phyloP scores from a whole-genome alignment of 2,113 vertebrate species.

The Amblyopsis rosae region DNA sequence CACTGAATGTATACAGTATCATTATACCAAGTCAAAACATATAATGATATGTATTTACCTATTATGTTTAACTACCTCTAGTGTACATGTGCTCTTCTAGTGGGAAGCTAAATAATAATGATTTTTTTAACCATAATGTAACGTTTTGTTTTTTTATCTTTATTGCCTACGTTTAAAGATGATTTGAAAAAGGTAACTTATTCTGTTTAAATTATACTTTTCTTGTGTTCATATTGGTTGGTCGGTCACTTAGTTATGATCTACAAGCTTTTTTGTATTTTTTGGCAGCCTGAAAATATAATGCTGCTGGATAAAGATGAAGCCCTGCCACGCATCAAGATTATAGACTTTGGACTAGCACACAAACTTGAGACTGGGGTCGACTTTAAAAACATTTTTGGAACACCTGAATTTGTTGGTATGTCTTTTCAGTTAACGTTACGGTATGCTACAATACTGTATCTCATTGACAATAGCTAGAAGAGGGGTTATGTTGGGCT shows the following conservation, averaged over 20 bases:
- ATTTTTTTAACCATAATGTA: constrained; percentile 8
- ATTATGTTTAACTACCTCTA: background rate
- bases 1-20: background rate
- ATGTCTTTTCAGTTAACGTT: constrained; percentile 52
- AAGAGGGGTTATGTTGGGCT: constrained; percentile 26
- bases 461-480: background rate
- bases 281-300: constrained; percentile 94
- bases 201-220: background rate
- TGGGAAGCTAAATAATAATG: background rate
- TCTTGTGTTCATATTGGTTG: background rate
- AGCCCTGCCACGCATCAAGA: constrained; percentile 88
- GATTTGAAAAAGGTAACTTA: constrained; percentile 46
- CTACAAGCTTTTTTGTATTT: constrained; percentile 21
- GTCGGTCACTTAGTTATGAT: background rate
- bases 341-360: constrained; percentile 96
- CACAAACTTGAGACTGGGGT: constrained; percentile 92
- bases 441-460: background rate
- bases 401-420: constrained; percentile 98
- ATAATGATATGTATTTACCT: background rate
- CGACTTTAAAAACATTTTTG: constrained; percentile 98
- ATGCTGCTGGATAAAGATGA: constrained; percentile 94
- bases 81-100: background rate
- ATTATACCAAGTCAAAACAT: background rate
- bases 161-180: constrained; percentile 46
- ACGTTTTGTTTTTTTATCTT: constrained; percentile 34